phyloP scores from a whole-genome alignment of 2,888 invertebrate genomes.

The Lypha dubia region DNA sequence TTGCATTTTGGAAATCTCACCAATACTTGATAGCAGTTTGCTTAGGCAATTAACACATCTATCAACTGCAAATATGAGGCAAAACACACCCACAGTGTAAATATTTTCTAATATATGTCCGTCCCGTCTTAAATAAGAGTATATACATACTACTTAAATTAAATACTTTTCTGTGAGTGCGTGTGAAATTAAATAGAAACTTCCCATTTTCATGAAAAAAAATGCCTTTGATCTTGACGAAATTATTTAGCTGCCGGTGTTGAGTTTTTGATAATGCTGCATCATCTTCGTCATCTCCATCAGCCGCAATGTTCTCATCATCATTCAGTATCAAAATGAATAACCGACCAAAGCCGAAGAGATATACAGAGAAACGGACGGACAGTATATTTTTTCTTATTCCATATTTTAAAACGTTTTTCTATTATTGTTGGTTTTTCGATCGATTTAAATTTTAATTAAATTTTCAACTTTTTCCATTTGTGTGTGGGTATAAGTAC shows the following conservation, averaged over 20 bases:
- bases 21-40: constrained; percentile 50
- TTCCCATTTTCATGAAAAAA: constrained; percentile 31
- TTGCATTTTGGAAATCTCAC: constrained; percentile 38
- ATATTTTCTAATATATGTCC: constrained; percentile 22
- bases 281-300: constrained; percentile 47
- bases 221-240: constrained; percentile 70
- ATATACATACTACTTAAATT: background rate
- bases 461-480: constrained; percentile 22
- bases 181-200: constrained; percentile 49
- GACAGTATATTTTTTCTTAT: background rate
- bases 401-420: constrained; percentile 45
- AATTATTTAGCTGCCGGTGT: constrained; percentile 63
- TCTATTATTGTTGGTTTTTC: constrained; percentile 5
- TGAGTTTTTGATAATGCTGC: constrained; percentile 60
- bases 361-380: constrained; percentile 32
- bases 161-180: constrained; percentile 1
- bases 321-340: constrained; percentile 38
- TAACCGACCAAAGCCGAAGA: background rate
- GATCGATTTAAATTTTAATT: constrained; percentile 46
- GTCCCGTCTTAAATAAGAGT: background rate
- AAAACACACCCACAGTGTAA: constrained; percentile 62
- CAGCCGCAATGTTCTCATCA: background rate
- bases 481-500: background rate
- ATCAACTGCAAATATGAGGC: constrained; percentile 42
- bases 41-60: constrained; percentile 70